Evolutionary conservation across 1,140 invertebrate genomes (phyloP).

Genomic region (Hyles vespertilio): DNA sequence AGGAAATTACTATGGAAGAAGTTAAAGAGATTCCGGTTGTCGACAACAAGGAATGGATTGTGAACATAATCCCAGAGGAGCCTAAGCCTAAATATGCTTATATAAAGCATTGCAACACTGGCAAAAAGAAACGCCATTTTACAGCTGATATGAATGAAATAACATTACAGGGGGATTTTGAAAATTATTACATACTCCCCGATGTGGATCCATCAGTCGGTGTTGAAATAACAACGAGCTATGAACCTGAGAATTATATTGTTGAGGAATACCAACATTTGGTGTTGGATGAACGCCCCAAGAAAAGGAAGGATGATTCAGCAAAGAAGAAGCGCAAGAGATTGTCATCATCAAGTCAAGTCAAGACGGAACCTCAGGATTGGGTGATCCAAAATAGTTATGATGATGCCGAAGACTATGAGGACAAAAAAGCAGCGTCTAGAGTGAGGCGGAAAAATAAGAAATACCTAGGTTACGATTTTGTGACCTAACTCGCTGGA

Average conservation of each 20-base stretch:
- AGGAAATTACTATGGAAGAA: slow-evolving; percentile 65
- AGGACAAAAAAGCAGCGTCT: slow-evolving; percentile 49
- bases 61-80: slow-evolving; percentile 59
- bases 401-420: slow-evolving; percentile 56
- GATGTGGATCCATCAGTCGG: slow-evolving; percentile 59
- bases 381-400: slow-evolving; percentile 59
- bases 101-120: slow-evolving; percentile 57
- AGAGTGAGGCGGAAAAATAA: slow-evolving; percentile 67
- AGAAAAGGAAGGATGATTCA: slow-evolving; percentile 45
- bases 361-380: slow-evolving; percentile 41
- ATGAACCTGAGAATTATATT: slow-evolving; percentile 59
- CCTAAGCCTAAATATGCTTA: slow-evolving; percentile 60
- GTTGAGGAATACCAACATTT: slow-evolving; percentile 59
- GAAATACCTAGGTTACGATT: slow-evolving; percentile 63
- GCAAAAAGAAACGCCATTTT: slow-evolving; percentile 63
- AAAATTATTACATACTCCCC: slow-evolving; percentile 64
- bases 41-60: slow-evolving; percentile 50
- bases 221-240: slow-evolving; percentile 59
- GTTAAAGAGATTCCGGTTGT: slow-evolving; percentile 55
- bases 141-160: slow-evolving; percentile 64
- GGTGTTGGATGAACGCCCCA: slow-evolving; percentile 51
- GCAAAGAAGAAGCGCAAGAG: slow-evolving; percentile 40
- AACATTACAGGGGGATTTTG: slow-evolving; percentile 54
- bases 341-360: slow-evolving; percentile 2
- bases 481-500: slow-evolving; percentile 44